Evolutionary conservation across 2,888 invertebrate species (phyloP), one percentile per base, ranked within the genome.

Genomic region (Nomada goodeniana): DNA sequence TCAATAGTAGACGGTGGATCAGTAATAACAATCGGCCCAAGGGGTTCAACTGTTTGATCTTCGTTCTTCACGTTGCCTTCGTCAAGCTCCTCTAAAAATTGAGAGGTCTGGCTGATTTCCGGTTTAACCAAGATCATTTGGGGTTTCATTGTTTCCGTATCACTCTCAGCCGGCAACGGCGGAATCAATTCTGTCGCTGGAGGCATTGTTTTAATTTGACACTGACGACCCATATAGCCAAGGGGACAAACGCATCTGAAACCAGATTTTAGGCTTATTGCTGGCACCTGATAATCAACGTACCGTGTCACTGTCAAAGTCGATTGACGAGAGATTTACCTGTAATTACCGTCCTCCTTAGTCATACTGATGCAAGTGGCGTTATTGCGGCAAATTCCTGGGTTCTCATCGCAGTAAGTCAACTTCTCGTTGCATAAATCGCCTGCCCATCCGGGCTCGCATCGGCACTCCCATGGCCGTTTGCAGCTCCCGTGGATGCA

Each of bases 381-480:
- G 4, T 96, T 96, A 92, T 98, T 98, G 92, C 96, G 95, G 91
- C 98, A 98, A 0, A 96, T 95, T 69, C 94, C 95, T 0, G 96
- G 95, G 91, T 98, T 96, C 80, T 96, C 96, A 76, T 97, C 97
- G 94, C 98, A 98, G 94, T 96, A 97, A 89, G 96, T 97, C 73
- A 98, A 94, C 91, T 97, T 98, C 96, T 98, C 97, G 93, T 98
- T 97, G 93, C 98, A 98, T 23, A 98, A 96, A 95, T 98, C 97
- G 86, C 98, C 98, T 65, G 98, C 97, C 97, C 97, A 98, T 69
- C 98, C 98, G 1, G 96, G 95, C 88, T 96, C 95, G 93, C 98
- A 98, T 91, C 96, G 96, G 94, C 98, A 98, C 93, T 98, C 97
- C 98, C 98, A 98, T 2, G 98, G 98, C 70, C 96, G 95, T 76